Base-by-base conservation (phyloP, 2,113 vertebrate species). In the Origma solitaria region DNA sequence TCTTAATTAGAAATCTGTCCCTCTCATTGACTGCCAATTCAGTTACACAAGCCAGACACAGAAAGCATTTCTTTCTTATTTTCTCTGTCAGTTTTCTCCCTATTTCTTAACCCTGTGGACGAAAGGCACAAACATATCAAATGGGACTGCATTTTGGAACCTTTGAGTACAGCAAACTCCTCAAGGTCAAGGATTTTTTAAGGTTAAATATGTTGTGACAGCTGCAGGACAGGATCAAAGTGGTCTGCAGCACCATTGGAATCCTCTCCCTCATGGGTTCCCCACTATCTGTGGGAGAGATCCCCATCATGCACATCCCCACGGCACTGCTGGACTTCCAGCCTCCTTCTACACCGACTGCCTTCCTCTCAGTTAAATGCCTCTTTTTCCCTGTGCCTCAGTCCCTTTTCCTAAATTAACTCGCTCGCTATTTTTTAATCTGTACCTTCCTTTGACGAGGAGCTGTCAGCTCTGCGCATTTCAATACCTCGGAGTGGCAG, bases 1-100 rank as follows among this genome's bases (percentile, higher is more conserved):
- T 94, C 90, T 88, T 94, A 75, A 90, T 91, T 80, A 95, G 80
- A 93, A 94, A 81, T 82, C 72, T 92, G 81, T 95, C 96, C 88
- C 40, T 78, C 65, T 89, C 65, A 25, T 62, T 94, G 76, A 73
- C 51, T 95, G 89, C 85, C 87, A 94, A 57, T 71, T 96, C 64
- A 84, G 81, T 91, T 94, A 90, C 77, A 72, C 73, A 77, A 88
- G 47, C n/a, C 47, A 94, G 88, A 82, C 8, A 8, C n/a, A 79
- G 25, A 91, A 95, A 90, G 13, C 2, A 20, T 61, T 87, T 72
- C 14, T 91, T 51, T 79, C 25, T 68, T 58, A 68, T 71, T 73
- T 80, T 70, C 10, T 51, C 37, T 49, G 54, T 57, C 56, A 1
- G 1, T 72, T 88, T 94, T 72, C 57, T 85, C 40, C 19, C 31